Conservation (phyloP, 2,888 invertebrate genomes). For the Nomada ferruginata region DNA sequence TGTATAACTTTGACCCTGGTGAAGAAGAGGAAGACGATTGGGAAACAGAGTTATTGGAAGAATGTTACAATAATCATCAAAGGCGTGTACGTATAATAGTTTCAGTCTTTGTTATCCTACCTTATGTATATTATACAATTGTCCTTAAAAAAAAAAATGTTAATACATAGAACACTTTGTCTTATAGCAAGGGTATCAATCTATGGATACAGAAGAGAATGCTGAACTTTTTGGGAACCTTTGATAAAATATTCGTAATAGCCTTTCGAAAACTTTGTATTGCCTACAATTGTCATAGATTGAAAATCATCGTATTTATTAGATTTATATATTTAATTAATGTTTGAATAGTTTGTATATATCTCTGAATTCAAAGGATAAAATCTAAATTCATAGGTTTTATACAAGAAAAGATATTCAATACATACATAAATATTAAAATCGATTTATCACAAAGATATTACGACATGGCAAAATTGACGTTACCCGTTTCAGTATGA, state of each 20-base stretch:
- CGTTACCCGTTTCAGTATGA: constrained; percentile 13
- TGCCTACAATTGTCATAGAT: constrained; percentile 38
- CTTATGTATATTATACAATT: neutral
- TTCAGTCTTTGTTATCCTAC: neutral
- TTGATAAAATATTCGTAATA: constrained; percentile 61
- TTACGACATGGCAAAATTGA: constrained; percentile 6
- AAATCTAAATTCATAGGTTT: constrained; percentile 44
- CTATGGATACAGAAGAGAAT: constrained; percentile 81
- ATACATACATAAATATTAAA: constrained; percentile 8
- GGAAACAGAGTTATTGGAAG: constrained; percentile 87
- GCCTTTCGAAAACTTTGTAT: constrained; percentile 50
- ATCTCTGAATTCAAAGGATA: constrained; percentile 30
- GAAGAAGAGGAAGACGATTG: constrained; percentile 89
- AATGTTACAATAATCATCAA: constrained; percentile 79
- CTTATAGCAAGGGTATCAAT: constrained; percentile 82
- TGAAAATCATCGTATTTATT: constrained; percentile 46
- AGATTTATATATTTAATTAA: constrained; percentile 49
- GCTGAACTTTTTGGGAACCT: constrained; percentile 79
- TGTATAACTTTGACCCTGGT: constrained; percentile 89
- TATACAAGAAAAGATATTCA: constrained; percentile 20
- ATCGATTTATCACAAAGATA: constrained; percentile 17
- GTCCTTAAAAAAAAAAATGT: too few species aligned
- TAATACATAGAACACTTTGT: constrained; percentile 67
- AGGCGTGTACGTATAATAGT: constrained; percentile 76
- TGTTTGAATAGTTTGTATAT: constrained; percentile 45